These are phyloP conservation scores for Taenaris catops DNA, from an alignment of 2,888 invertebrate species.

Conservation along the genomic window DNA sequence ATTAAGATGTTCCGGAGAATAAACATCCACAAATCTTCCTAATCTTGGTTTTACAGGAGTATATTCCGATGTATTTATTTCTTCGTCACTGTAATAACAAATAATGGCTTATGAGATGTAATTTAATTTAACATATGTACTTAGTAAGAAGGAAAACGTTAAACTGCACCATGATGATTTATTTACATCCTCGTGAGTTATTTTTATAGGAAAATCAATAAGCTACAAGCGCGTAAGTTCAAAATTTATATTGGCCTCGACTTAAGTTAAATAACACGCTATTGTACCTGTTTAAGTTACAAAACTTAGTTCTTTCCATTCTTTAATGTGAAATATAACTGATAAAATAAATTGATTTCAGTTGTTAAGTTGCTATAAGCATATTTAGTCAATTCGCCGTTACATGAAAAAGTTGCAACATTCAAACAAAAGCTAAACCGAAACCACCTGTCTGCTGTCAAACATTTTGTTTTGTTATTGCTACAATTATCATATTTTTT, in stretches of 20 bases:
- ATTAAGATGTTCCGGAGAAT: conserved; percentile 73
- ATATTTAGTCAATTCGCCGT: conserved; percentile 11
- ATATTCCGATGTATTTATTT: conserved; percentile 39
- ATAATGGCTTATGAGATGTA: conserved; percentile 2
- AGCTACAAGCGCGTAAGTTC: conserved; percentile 69
- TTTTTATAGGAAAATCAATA: conserved; percentile 77
- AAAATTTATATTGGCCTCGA: conserved; percentile 33
- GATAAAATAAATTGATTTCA: no score
- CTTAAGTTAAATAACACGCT: conserved; percentile 20
- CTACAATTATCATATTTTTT: no score
- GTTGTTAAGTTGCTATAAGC: no score
- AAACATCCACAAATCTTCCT: conserved; percentile 63
- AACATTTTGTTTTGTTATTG: conserved; percentile 9
- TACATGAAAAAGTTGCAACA: conserved; percentile 18
- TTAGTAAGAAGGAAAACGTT: conserved; percentile 36
- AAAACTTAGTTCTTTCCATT: conserved; percentile 42
- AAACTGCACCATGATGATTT: conserved; percentile 63
- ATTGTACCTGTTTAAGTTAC: conserved; percentile 43
- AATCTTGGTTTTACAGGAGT: conserved; percentile 62
- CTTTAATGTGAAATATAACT: neutral
- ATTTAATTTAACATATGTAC: neutral
- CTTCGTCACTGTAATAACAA: conserved; percentile 20
- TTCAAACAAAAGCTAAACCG: conserved; percentile 31
- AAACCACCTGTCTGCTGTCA: conserved; percentile 29
- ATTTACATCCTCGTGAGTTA: conserved; percentile 73